Base-by-base conservation (phyloP, 2,888 invertebrate species). In the Pimpla rufipes region DNA sequence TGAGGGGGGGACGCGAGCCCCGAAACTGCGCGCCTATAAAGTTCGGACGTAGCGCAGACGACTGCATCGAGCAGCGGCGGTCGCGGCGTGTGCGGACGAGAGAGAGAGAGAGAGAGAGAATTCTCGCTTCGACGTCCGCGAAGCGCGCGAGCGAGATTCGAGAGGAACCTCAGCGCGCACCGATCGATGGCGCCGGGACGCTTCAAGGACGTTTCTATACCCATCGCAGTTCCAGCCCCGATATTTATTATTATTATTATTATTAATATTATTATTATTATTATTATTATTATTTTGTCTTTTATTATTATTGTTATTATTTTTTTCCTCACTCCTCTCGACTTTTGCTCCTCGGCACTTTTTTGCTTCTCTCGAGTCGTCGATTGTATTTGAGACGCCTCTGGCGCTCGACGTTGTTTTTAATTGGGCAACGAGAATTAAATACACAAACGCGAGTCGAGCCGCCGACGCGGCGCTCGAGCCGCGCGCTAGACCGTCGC, bases 111-210 rank as follows among this genome's bases (percentile, higher is more conserved):
- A 37, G 55, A 4, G 47, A 62, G 23, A 81, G 70, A 77, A 67
- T 80, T 78, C 50, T 42, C 68, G 68, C 73, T 77, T 74, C 74
- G 77, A 80, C 57, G 68, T 77, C 74, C 80, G 52, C 29, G 3
- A 5, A 2, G 29, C 71, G 75, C 62, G 70, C 79, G 62, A 73
- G 62, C 37, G 52, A 40, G 42, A 80, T 83, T 83, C 77, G 68
- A 80, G 80, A 80, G 80, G 83, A 83, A 83, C 68, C 77, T 74
- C 68, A 57, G 62, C 64, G 80, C 80, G 80, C 83, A 70, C 55
- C 77, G 83, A 83, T 83, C 83, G 83, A 83, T 83, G 80, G 68
- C 77, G 80, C 83, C 74, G 83, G 77, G 77, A 80, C 83, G 83
- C 74, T 80, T 80, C 83, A 83, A 83, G 83, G 83, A 83, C 83